Base-by-base conservation (phyloP, 2,113 vertebrate species). In the Athene cunicularia region DNA sequence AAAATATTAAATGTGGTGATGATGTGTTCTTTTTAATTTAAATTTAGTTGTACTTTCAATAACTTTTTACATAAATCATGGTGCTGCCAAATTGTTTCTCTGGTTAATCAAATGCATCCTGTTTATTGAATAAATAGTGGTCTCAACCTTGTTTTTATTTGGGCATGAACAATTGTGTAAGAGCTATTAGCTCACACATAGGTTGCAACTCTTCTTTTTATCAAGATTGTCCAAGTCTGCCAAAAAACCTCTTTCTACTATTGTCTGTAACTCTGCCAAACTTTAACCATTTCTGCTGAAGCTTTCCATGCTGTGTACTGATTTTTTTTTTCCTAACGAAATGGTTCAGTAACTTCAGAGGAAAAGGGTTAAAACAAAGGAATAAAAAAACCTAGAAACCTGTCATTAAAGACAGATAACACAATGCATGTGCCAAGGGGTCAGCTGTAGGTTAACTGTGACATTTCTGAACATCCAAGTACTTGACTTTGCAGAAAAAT, bases 11-110 rank as follows among this genome's bases (percentile, higher is more conserved):
- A 49, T 11, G 4, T 79, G 91, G 94, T 58, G 96, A 85, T 95
- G 97, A 97, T 81, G 88, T 93, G 93, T 32, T 93, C 93, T 90
- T 94, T 95, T 82, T 62, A 80, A 95, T 95, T 96, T 66, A 91
- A 96, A 95, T 93, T 39, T 7, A 33, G 66, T 26, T 70, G 58
- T 24, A 56, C 91, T 95, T 95, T 80, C 89, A 86, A 66, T 91
- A 93, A 85, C 66, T 85, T 95, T 62, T 45, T 28, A 70, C 67
- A 88, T 93, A 80, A 94, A 95, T 95, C 94, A 93, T 0, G 0
- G 45, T 14, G 52, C 81, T 85, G 95, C 92, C 93, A 93, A 94
- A 79, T 93, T 87, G 71, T 82, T 95, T 86, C 95, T 87, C 81
- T 26, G 63, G 22, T 91, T 95, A 95, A 96, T 96, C 96, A 93